Evolutionary conservation across 2,113 vertebrate species (phyloP).

Genomic region (Tragelaphus scriptus): DNA sequence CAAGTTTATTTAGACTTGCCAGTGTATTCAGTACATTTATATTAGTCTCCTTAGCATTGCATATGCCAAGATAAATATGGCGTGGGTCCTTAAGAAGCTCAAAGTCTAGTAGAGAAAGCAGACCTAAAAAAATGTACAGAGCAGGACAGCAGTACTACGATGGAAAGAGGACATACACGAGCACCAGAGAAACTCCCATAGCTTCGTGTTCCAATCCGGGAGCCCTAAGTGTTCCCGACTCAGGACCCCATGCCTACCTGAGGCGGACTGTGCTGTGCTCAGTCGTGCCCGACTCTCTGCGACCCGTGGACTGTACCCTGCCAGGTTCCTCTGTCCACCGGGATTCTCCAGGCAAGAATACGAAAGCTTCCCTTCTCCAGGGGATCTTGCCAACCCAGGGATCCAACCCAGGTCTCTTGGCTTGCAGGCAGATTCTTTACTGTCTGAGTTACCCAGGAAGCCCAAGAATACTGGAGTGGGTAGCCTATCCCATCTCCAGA

Average conservation of each 20-base stretch:
- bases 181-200: not conserved
- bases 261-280: not conserved
- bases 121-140: not conserved
- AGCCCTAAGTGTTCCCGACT: not conserved
- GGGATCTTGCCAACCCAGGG: not conserved
- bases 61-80: not conserved
- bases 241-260: fast-evolving
- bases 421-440: not conserved
- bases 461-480: not conserved
- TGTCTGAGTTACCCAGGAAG: not conserved
- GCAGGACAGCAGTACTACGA: not conserved
- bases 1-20: not conserved
- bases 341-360: not conserved
- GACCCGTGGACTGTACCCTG: not conserved
- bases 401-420: not conserved
- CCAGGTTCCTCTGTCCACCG: not conserved
- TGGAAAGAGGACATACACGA: not conserved
- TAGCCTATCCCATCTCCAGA: not conserved
- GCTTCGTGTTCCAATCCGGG: not conserved
- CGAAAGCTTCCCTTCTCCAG: not conserved
- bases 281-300: fast-evolving
- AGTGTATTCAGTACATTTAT: not conserved
- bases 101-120: not conserved
- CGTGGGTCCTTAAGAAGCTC: not conserved
- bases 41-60: not conserved